Evolutionary conservation across 2,113 vertebrate genomes (phyloP).

Genomic region (Hiodon alosoides): DNA sequence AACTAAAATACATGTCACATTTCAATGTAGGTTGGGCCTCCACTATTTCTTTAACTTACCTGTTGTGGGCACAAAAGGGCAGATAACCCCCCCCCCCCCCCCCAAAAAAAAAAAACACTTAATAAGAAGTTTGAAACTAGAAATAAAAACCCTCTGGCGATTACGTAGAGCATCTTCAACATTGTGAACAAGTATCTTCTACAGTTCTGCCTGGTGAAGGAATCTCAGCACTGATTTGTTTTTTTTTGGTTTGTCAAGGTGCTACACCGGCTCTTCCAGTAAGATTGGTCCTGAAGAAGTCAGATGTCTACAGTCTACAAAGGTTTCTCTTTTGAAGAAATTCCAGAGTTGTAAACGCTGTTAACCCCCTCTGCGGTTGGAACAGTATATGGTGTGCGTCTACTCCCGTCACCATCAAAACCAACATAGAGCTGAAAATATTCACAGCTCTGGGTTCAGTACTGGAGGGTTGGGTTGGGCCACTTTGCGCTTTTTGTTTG

Average conservation of each 20-base stretch:
- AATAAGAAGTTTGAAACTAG: neutral
- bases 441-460: too few species aligned
- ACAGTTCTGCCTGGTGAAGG: conserved; percentile 54
- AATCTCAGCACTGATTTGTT: conserved; percentile 51
- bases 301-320: conserved; percentile 31
- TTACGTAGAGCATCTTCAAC: neutral
- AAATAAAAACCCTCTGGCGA: neutral
- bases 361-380: neutral
- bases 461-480: too few species aligned
- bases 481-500: too few species aligned
- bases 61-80: too few species aligned
- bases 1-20: too few species aligned
- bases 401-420: neutral
- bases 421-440: neutral
- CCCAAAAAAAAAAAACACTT: too few species aligned
- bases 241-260: conserved; percentile 42
- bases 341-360: conserved; percentile 36
- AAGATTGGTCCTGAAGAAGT: conserved; percentile 35
- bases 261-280: conserved; percentile 61
- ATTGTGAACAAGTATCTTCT: conserved; percentile 25
- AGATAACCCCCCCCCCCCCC: too few species aligned
- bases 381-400: conserved; percentile 28
- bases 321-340: conserved; percentile 33
- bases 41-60: too few species aligned
- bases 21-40: too few species aligned